Conservation (phyloP, 1,140 invertebrate species). For the Drosophila sechellia region DNA sequence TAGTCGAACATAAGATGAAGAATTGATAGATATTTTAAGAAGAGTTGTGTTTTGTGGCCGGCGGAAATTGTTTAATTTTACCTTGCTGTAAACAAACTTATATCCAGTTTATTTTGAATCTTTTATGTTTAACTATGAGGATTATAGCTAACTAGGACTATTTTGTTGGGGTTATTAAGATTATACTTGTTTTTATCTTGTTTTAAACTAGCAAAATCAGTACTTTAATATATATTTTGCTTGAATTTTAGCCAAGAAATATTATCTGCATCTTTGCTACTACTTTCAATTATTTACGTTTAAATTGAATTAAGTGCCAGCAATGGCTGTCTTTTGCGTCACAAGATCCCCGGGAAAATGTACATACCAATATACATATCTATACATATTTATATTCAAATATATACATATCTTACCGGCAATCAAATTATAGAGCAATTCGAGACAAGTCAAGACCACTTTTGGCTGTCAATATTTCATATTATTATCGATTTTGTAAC, state of each 20-base stretch:
- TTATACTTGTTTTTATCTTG: background rate
- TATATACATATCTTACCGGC: slow-evolving; percentile 25
- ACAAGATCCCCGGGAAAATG: slow-evolving; percentile 12
- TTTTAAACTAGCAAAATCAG: background rate
- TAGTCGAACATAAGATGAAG: too few relatives aligned
- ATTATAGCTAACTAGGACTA: too few relatives aligned
- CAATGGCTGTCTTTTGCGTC: slow-evolving; percentile 2
- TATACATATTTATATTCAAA: too few relatives aligned
- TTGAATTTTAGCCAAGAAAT: background rate
- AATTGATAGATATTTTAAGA: too few relatives aligned
- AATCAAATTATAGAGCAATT: slow-evolving; percentile 54
- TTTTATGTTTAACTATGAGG: too few relatives aligned
- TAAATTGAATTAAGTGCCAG: slow-evolving; percentile 9
- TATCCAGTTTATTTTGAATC: too few relatives aligned
- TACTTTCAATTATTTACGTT: slow-evolving; percentile 15
- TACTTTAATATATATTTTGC: background rate
- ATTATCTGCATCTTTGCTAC: background rate
- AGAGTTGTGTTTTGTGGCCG: too few relatives aligned
- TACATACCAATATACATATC: slow-evolving; percentile 3
- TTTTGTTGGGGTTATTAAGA: too few relatives aligned
- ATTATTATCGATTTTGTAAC: slow-evolving; percentile 49
- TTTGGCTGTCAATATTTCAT: slow-evolving; percentile 53
- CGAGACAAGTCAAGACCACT: slow-evolving; percentile 21
- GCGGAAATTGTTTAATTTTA: too few relatives aligned
- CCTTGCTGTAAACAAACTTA: too few relatives aligned